Base-by-base conservation (phyloP, 2,113 vertebrate species). In the Irena cyanogastra region DNA sequence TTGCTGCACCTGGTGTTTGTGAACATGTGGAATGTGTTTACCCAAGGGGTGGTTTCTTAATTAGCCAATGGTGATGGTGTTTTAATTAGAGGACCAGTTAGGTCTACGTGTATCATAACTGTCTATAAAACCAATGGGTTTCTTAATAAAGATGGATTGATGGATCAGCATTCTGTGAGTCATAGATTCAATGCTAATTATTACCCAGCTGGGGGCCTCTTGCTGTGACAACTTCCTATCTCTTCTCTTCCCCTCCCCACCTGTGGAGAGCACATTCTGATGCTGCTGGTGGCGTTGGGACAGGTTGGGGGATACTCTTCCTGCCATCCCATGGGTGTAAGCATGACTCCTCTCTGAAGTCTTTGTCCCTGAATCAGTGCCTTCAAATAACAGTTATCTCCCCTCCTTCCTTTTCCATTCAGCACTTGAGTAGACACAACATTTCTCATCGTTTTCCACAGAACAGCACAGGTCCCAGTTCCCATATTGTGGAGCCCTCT, bases 401-500 rank as follows among this genome's bases (percentile, higher is more conserved):
- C 60, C n/a, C n/a, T 87, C 44, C 76, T 23, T 28, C 69, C 68
- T 92, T 93, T 93, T 83, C 79, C 85, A 81, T 20, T 75, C 37
- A 19, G 45, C 59, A 4, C 50, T 93, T 47, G 68, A 83, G 80
- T 4, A 93, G 94, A 89, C 91, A 90, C 92, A 93, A 90, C 79
- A 94, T 93, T 97, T 94, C 92, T 92, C 88, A 59, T 91, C 11
- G 0, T 93, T 74, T 86, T 75, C 94, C 88, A 63, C 23, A 23
- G 87, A 86, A 44, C 50, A 86, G 68, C 52, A 19, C 86, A 95
- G 90, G 88, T 90, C 93, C 72, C 85, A 7, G 79, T 94, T 92
- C 95, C 95, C 94, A 94, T 94, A 75, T 95, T 90, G 92, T 93
- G 92, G 64, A 96, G 92, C 60, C 20, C 77, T 90, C 88, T 56